These are phyloP conservation scores for Chloroclysta siterata DNA, from an alignment of 2,888 invertebrate species.

Conservation along the genomic window DNA sequence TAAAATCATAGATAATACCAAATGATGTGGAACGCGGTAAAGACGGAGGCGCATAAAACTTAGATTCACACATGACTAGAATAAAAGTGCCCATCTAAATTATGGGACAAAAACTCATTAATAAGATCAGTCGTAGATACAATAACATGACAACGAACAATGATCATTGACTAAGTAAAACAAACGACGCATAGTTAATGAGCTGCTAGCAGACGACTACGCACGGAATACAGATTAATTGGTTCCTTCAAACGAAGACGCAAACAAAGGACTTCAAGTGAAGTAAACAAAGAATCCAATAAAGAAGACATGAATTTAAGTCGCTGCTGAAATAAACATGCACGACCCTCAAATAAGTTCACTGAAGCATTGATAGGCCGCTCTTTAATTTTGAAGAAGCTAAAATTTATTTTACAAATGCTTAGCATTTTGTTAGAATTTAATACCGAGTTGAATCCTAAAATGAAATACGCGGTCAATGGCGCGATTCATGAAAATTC, in stretches of 20 bases:
- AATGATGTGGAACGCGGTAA: conserved; percentile 30
- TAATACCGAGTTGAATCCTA: neutral
- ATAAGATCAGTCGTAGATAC: conserved; percentile 58
- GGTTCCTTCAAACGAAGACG: conserved; percentile 62
- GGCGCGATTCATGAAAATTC: conserved; percentile 10
- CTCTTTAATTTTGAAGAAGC: neutral
- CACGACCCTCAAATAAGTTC: conserved; percentile 17
- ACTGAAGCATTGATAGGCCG: conserved; percentile 5
- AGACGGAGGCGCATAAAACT: conserved; percentile 32
- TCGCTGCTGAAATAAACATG: conserved; percentile 23
- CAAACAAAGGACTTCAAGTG: conserved; percentile 65
- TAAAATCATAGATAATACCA: conserved; percentile 28
- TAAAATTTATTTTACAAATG: neutral
- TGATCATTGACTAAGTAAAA: conserved; percentile 60
- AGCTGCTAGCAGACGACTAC: conserved; percentile 57
- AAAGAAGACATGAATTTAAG: conserved; percentile 32
- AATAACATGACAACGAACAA: conserved; percentile 64
- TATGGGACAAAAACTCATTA: conserved; percentile 58
- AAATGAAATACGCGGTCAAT: neutral
- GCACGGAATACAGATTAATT: conserved; percentile 77
- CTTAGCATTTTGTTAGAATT: neutral
- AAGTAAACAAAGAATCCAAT: conserved; percentile 53
- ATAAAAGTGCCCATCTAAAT: conserved; percentile 53
- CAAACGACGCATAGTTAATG: conserved; percentile 73
- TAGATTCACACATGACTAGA: conserved; percentile 43